Conservation (phyloP, 2,888 invertebrate species). For the Beris morrisii region DNA sequence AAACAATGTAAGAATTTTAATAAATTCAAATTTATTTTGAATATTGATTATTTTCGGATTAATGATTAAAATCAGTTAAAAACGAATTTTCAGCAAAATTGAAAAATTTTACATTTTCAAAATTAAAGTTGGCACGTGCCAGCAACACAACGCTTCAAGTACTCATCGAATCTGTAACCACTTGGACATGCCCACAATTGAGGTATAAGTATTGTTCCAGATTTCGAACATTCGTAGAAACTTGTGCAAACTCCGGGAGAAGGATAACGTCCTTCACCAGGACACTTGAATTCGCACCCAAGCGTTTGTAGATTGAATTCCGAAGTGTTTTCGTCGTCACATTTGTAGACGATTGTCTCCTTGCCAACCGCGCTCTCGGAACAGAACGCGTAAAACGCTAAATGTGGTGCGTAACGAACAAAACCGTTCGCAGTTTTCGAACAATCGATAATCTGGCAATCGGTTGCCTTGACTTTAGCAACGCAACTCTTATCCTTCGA, state of each 20-base stretch:
- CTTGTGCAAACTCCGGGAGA: constrained; percentile 5
- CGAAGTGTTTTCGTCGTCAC: constrained; percentile 14
- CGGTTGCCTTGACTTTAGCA: neutral
- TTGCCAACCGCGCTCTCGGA: neutral
- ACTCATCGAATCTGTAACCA: neutral
- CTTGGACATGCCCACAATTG: constrained; percentile 4
- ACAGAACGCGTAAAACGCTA: constrained; percentile 34
- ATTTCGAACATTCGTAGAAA: constrained; percentile 22
- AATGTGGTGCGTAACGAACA: constrained; percentile 19
- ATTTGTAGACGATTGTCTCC: constrained; percentile 21
- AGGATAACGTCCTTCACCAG: constrained; percentile 5
- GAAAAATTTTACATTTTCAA: too few relatives aligned
- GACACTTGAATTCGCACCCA: constrained; percentile 22
- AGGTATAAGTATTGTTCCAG: neutral
- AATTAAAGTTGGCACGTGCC: too few relatives aligned
- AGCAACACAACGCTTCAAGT: too few relatives aligned
- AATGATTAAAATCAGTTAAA: too few relatives aligned
- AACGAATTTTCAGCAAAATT: too few relatives aligned
- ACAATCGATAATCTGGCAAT: constrained; percentile 33
- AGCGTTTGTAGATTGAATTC: constrained; percentile 17
- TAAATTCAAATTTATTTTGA: too few relatives aligned
- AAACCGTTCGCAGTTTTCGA: constrained; percentile 3
- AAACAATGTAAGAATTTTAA: too few relatives aligned
- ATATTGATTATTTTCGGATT: too few relatives aligned
- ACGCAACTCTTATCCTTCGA: constrained; percentile 21